Base-by-base conservation (phyloP, 2,113 vertebrate species). In the Ascaphus truei region DNA sequence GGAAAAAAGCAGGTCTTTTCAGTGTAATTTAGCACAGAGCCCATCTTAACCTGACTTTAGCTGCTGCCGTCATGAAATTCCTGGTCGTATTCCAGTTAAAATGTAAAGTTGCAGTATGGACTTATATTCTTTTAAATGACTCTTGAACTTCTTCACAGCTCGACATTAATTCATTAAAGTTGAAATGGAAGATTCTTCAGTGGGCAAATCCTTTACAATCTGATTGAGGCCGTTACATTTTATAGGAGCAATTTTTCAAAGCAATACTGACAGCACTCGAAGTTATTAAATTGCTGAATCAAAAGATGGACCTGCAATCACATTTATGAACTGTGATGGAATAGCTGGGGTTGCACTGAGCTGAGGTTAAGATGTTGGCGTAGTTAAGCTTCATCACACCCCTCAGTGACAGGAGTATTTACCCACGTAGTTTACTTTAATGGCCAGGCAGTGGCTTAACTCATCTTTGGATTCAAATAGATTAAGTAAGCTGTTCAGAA, bases 151-250 rank as follows among this genome's bases (percentile, higher is more conserved):
- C 90, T 93, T 85, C 91, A 91, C 89, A 87, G 93, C 89, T 92
- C 91, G 84, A 89, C 91, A 93, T 95, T 96, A 92, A 94, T 96
- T 96, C 94, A 95, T 96, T 94, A 93, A 89, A 88, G 89, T 85
- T 86, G 89, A 88, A 92, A 93, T 88, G 85, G 90, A 83, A 75
- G 88, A 85, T 80, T 89, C 86, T 87, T 88, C 88, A 72, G 83
- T 84, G 86, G 84, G 83, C 87, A 83, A 93, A 94, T 94, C 93
- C 93, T 88, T 91, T 89, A 87, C 90, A 87, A 87, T 92, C 92
- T 96, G 94, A 98, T 95, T 94, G 94, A 94, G 94, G 93, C 94
- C 88, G 93, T 96, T 96, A 94, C 92, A 88, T 93, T 96, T 96
- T 96, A 98, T 96, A 93, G 95, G 92, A 88, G 91, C 93, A 87